Percentiles rank a stretch among this genome's conserved stretches.
These are phyloP conservation scores for Axis porcinus DNA, from an alignment of 2,113 vertebrate genomes.

Conservation along the genomic window DNA sequence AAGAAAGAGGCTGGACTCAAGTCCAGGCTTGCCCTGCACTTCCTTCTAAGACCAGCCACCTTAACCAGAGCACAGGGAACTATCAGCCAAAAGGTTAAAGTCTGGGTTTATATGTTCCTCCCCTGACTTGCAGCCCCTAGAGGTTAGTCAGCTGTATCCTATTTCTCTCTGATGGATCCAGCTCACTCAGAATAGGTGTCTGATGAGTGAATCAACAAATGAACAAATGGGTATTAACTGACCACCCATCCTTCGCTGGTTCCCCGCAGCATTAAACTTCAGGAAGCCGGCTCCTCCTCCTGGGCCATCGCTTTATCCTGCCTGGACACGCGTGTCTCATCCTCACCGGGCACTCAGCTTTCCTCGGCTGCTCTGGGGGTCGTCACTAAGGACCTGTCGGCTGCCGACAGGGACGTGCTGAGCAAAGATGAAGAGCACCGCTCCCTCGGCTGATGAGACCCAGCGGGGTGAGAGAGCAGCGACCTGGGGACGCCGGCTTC, in stretches of 20 bases:
- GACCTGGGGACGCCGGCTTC: background rate
- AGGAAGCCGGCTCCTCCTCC: background rate
- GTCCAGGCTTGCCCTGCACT: background rate
- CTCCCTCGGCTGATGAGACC: background rate
- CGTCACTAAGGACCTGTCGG: background rate
- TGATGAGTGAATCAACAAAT: background rate
- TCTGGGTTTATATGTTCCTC: background rate
- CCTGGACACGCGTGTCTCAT: fast-evolving
- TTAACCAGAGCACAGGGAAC: background rate
- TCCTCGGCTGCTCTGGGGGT: background rate
- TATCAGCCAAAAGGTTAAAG: background rate
- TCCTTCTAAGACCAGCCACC: background rate
- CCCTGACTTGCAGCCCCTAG: background rate
- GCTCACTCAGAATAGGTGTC: background rate
- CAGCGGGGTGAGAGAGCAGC: background rate
- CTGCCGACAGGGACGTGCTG: background rate
- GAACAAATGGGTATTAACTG: background rate
- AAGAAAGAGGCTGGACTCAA: background rate
- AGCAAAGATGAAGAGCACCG: background rate
- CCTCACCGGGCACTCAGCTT: background rate
- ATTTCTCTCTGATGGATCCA: background rate
- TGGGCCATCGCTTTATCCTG: fast-evolving
- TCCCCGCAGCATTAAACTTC: background rate
- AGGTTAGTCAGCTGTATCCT: background rate
- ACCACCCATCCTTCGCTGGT: background rate